Percentiles rank a stretch among this genome's conserved stretches.
These are phyloP conservation scores for Acrossocheilus wenchowensis DNA, from an alignment of 2,797 vertebrate genomes.

Conservation along the genomic window DNA sequence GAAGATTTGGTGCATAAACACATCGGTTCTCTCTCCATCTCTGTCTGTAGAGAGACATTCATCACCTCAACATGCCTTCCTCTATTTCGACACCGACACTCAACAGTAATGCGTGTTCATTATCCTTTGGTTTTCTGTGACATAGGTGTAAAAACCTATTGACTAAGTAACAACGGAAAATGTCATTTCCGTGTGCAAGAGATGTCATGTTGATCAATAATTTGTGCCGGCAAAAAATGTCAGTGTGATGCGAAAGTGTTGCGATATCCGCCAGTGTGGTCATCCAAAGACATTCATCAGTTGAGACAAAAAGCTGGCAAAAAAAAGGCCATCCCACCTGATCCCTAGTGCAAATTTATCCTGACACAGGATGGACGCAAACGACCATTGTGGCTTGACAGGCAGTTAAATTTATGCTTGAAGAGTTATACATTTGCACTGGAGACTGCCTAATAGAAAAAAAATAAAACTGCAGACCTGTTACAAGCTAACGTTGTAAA, in stretches of 20 bases:
- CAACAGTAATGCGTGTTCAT: conserved; percentile 56
- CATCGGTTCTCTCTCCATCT: conserved; percentile 15
- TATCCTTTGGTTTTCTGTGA: conserved; percentile 47
- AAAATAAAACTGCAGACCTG: neutral
- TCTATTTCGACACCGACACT: conserved; percentile 35
- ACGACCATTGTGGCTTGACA: neutral
- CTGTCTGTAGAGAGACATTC: conserved; percentile 35
- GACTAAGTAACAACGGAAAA: conserved; percentile 54
- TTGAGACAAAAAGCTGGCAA: conserved; percentile 43
- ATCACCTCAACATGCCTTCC: conserved; percentile 19
- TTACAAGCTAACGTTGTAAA: neutral
- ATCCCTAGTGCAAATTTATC: conserved; percentile 13
- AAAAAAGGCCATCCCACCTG: neutral
- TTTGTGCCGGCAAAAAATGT: conserved; percentile 62
- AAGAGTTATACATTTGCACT: neutral
- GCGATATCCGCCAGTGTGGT: conserved; percentile 51
- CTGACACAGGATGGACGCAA: neutral
- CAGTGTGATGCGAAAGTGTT: conserved; percentile 38
- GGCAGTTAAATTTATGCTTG: neutral
- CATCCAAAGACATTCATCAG: conserved; percentile 39
- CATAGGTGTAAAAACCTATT: conserved; percentile 42
- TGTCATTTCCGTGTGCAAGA: conserved; percentile 44
- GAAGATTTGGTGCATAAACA: conserved; percentile 50
- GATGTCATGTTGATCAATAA: conserved; percentile 60
- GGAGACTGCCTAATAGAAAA: neutral